Conservation (phyloP, 2,113 vertebrate species). For the Eptesicus fuscus region DNA sequence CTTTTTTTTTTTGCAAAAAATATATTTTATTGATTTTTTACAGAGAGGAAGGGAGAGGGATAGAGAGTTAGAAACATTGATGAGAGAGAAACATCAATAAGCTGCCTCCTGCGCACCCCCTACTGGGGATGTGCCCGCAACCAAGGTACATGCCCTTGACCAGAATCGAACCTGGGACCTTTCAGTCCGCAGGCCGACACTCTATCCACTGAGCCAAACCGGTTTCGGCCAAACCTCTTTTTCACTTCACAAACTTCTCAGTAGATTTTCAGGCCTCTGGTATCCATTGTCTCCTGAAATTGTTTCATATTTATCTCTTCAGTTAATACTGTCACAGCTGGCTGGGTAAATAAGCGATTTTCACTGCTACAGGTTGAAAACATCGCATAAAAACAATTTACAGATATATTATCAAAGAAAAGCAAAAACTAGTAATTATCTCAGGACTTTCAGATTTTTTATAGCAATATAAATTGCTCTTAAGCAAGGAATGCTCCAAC, state of each 20-base stretch:
- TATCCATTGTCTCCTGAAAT: neutral
- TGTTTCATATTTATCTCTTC: neutral
- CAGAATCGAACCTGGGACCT: no score
- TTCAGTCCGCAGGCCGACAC: no score
- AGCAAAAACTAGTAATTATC: neutral
- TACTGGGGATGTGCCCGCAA: no score
- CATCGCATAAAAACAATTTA: neutral
- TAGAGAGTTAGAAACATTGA: no score
- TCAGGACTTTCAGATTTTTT: neutral
- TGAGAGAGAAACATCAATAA: no score
- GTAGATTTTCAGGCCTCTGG: neutral
- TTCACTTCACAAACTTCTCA: neutral
- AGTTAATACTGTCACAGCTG: neutral
- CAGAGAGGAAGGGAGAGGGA: no score
- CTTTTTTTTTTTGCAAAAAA: no score
- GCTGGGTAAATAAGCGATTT: neutral
- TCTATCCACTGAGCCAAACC: no score
- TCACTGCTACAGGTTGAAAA: neutral
- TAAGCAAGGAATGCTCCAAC: neutral
- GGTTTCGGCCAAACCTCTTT: neutral
- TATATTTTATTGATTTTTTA: no score
- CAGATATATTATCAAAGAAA: slow-evolving; percentile 9
- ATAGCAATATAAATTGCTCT: neutral
- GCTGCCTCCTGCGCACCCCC: no score
- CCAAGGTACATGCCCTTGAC: no score